Evolutionary conservation across 2,113 vertebrate genomes (phyloP).

Genomic region (Platysternon megacephalum): DNA sequence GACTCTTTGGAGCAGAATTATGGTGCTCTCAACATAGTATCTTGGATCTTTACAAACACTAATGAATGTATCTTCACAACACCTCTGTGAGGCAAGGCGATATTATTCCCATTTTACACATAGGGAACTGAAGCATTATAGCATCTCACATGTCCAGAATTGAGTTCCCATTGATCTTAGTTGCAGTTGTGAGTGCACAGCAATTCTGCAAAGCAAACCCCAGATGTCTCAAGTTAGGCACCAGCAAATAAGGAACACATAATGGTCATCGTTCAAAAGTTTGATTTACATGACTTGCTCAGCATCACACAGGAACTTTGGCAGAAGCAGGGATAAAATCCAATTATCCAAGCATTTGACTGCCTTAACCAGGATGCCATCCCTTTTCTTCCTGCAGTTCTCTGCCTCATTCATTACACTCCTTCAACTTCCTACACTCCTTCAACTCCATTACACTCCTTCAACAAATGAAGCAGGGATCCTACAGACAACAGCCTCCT

Average conservation of each 20-base stretch:
- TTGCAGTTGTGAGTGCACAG: background rate
- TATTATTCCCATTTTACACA: background rate
- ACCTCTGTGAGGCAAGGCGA: background rate
- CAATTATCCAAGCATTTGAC: too few species aligned
- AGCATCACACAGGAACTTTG: background rate
- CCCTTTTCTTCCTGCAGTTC: too few species aligned
- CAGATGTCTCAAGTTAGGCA: background rate
- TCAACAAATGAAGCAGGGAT: too few species aligned
- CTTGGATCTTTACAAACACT: background rate
- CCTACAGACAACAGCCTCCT: too few species aligned
- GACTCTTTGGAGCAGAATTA: background rate
- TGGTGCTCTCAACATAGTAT: background rate
- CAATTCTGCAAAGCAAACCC: background rate
- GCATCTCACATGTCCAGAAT: background rate
- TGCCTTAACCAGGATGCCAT: too few species aligned
- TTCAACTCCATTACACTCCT: too few species aligned
- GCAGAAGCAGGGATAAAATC: too few species aligned
- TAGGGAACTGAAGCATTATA: background rate
- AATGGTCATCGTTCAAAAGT: background rate
- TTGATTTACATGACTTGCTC: background rate
- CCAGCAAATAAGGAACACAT: background rate
- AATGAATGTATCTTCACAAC: background rate
- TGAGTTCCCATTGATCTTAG: background rate
- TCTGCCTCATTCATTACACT: too few species aligned
- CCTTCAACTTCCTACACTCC: too few species aligned